phyloP scores from a whole-genome alignment of 2,113 vertebrate species.

The Boulengerochromis microlepis region DNA sequence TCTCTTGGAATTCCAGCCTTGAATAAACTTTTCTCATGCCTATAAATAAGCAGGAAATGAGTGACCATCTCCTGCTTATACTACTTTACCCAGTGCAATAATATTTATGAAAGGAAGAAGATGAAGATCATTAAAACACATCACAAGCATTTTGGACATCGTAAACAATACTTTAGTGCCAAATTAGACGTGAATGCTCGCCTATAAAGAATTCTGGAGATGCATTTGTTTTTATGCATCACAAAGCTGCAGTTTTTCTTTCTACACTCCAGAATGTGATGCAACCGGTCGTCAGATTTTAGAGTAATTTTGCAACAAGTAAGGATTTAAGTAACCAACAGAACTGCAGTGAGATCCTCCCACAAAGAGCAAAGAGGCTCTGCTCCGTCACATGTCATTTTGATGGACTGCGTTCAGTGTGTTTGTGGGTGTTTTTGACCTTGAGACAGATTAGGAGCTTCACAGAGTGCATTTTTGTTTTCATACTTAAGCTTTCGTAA shows the following conservation, averaged over 20 bases:
- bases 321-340: background rate
- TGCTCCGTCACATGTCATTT: background rate
- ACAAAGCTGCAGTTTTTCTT: background rate
- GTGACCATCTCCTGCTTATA: background rate
- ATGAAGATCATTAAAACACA: background rate
- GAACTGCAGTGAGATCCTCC: background rate
- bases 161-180: background rate
- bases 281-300: background rate
- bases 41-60: background rate
- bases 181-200: background rate
- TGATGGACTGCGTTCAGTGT: background rate
- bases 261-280: background rate
- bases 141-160: background rate
- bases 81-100: background rate
- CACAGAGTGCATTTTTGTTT: background rate
- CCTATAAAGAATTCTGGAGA: background rate
- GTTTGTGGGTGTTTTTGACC: background rate
- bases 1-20: background rate
- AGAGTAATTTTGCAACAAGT: background rate
- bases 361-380: background rate
- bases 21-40: background rate
- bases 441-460: background rate
- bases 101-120: background rate
- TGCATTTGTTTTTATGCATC: background rate
- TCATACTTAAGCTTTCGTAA: background rate